These are phyloP conservation scores for Drosophila flavopinicola DNA, from an alignment of 2,888 invertebrate species.

Conservation along the genomic window DNA sequence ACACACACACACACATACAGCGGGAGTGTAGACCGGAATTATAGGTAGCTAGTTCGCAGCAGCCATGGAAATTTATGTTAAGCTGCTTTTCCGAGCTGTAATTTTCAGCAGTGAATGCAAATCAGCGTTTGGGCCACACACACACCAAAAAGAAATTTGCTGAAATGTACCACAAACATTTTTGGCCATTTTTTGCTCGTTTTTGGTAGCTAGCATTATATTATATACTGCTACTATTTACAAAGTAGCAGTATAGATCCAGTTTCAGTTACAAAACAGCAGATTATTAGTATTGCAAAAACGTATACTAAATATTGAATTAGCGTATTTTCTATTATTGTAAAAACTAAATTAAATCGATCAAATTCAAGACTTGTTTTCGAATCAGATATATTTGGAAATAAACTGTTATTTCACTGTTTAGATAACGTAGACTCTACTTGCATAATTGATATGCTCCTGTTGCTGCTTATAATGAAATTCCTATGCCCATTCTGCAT, in stretches of 20 bases:
- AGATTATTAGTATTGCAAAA: too few species aligned
- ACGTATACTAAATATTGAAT: too few species aligned
- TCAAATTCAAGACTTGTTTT: too few species aligned
- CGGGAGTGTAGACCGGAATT: slow-evolving; percentile 16
- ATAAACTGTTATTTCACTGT: too few species aligned
- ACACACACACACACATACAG: not conserved
- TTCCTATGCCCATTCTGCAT: not conserved
- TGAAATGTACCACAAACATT: slow-evolving; percentile 33
- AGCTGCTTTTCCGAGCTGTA: slow-evolving; percentile 56
- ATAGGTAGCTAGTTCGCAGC: slow-evolving; percentile 31
- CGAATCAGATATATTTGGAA: too few species aligned
- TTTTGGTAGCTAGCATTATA: not conserved
- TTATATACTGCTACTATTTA: not conserved
- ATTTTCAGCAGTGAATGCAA: slow-evolving; percentile 50
- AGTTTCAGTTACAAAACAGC: too few species aligned
- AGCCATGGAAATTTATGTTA: slow-evolving; percentile 55
- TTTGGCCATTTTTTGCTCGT: not conserved
- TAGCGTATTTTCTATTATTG: too few species aligned
- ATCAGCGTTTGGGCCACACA: slow-evolving; percentile 30
- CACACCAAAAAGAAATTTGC: slow-evolving; percentile 7
- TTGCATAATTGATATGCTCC: not conserved
- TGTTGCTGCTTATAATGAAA: not conserved
- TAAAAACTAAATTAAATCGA: too few species aligned
- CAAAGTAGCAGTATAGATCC: too few species aligned
- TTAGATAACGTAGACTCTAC: too few species aligned